Percentiles rank a stretch among this genome's conserved stretches.
Conservation (phyloP, 2,113 vertebrate species). For the Grallaria varia region DNA sequence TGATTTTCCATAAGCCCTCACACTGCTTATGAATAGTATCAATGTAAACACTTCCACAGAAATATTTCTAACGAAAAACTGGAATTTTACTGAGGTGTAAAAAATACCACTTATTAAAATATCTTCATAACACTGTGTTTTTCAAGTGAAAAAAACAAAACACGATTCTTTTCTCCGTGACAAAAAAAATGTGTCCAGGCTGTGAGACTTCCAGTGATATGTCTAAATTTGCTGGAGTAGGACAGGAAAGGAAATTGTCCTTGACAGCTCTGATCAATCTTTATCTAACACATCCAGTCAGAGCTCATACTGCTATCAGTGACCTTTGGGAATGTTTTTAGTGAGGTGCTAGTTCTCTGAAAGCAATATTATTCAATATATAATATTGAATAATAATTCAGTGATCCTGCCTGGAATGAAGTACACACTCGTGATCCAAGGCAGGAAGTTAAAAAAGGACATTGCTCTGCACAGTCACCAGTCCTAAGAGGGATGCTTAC, state of each 20-base stretch:
- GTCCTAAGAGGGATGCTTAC: background rate
- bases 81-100: background rate
- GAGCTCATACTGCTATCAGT: background rate
- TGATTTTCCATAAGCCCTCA: background rate
- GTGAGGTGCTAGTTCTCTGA: background rate
- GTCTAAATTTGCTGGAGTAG: background rate
- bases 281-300: background rate
- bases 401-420: background rate
- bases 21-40: background rate
- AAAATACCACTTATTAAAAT: background rate
- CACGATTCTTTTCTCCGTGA: background rate
- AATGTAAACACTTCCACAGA: background rate
- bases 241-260: background rate
- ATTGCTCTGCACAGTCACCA: background rate
- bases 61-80: background rate
- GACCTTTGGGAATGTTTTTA: background rate
- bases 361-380: background rate
- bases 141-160: background rate
- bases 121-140: background rate
- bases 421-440: fast-evolving
- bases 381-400: background rate
- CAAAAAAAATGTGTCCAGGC: fast-evolving
- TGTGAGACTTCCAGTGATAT: background rate
- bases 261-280: background rate
- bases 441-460: background rate